Evolutionary conservation across 2,797 vertebrate species (phyloP), one percentile per base, ranked within the genome.

Genomic region (Sternotherus odoratus): DNA sequence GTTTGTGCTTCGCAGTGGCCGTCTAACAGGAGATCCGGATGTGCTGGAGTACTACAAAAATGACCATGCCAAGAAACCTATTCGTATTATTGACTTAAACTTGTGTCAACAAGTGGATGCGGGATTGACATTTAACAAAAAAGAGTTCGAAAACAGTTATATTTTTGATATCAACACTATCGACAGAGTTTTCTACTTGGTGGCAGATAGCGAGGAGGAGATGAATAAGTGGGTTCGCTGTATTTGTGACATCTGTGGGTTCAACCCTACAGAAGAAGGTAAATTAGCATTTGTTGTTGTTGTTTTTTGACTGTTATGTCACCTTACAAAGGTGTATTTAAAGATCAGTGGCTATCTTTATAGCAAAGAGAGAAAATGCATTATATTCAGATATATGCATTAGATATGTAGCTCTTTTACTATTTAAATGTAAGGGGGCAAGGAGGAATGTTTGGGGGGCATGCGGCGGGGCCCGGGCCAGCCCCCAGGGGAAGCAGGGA

Each of bases 211-310:
- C 0, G 99, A 99, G 96, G 99, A 99, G 93, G 99, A 99, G 95
- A 99, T 99, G 99, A 99, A 99, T 98, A 99, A 99, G 99, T 99
- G 99, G 99, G 99, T 99, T 90, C 99, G 99, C 95, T 99, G 98
- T 97, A 99, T 99, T 98, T 99, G 99, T 86, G 99, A 99, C 97
- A 99, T 99, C 98, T 99, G 99, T 97, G 99, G 99, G 96, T 99
- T 99, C 95, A 99, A 99, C 97, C 99, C 99, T 97, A 99, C 99
- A 33, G 99, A 99, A 94, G 99, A 99, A 48, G 99, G 99, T 99
- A 98, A 98, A 98, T 92, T 54, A 72, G 3, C 13, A 88, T 63
- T 1, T 50, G 78, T 94, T 50, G 78, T 9, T 81, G 12, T 90
- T n/a, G n/a, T n/a, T n/a, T 77, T 19, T 33, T 19, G 26, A 48